A percentile compares a stretch with the other conserved stretches of the same genome.
Evolutionary conservation across 2,797 vertebrate species (phyloP).

Genomic region (Gymnopithys bicolor): DNA sequence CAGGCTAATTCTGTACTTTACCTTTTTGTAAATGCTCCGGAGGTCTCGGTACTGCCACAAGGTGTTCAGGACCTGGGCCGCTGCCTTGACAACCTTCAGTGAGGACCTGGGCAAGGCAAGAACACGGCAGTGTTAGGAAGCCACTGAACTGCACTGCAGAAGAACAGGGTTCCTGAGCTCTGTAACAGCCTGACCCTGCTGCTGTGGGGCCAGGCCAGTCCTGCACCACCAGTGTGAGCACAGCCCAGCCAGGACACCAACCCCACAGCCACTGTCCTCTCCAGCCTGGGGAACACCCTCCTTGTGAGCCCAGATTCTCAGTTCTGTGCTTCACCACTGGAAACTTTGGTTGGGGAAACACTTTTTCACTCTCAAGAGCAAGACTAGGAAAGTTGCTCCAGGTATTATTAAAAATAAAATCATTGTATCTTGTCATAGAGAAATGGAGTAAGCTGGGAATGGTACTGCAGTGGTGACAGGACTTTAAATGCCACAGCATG

Average conservation of each 20-base stretch:
- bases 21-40: constrained; percentile 98
- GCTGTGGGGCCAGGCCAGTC: background rate
- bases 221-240: background rate
- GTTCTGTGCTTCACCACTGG: background rate
- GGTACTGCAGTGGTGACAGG: background rate
- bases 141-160: background rate
- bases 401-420: background rate
- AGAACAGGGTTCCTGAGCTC: background rate
- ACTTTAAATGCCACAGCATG: background rate
- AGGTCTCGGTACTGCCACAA: constrained; percentile 98
- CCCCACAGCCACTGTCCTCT: background rate
- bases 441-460: background rate
- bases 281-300: background rate
- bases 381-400: background rate
- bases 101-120: constrained; percentile 83
- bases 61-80: constrained; percentile 96
- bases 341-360: background rate
- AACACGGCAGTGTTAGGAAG: background rate
- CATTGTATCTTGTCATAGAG: background rate
- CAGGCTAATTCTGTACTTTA: constrained; percentile 66
- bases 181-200: background rate
- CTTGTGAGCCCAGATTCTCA: background rate
- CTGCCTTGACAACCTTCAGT: constrained; percentile 96
- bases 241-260: background rate
- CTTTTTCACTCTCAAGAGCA: background rate